Percentiles rank a stretch among this genome's conserved stretches.
phyloP scores from a whole-genome alignment of 2,797 vertebrate genomes.

The Pipistrellus nathusii region DNA sequence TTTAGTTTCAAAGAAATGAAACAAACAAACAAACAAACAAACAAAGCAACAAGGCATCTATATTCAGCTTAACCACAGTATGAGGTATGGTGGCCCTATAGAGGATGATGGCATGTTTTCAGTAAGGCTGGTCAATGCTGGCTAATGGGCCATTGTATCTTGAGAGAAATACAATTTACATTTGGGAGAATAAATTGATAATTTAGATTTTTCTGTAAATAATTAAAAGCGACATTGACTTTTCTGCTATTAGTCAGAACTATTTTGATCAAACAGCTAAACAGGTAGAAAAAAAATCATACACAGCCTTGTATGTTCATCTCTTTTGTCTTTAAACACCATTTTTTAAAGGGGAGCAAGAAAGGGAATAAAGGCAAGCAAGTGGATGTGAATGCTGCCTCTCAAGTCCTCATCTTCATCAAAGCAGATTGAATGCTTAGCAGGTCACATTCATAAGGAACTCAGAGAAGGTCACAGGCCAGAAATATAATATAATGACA shows the following conservation, averaged over 20 bases:
- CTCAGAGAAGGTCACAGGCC: slow-evolving; percentile 70
- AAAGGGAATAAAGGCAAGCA: slow-evolving; percentile 79
- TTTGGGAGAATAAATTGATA: neutral
- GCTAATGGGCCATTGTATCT: neutral
- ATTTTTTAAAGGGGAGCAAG: slow-evolving; percentile 74
- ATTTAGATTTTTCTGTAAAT: slow-evolving; percentile 42
- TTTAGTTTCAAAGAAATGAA: slow-evolving; percentile 26
- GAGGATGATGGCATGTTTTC: neutral
- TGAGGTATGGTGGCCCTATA: neutral
- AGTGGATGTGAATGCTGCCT: slow-evolving; percentile 77
- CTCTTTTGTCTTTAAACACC: slow-evolving; percentile 77
- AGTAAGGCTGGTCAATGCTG: neutral
- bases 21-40: neutral
- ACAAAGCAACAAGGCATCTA: neutral
- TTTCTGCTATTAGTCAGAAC: slow-evolving; percentile 7
- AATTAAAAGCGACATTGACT: neutral
- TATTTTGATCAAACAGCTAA: slow-evolving; percentile 34
- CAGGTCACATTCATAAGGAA: slow-evolving; percentile 84
- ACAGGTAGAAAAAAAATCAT: neutral
- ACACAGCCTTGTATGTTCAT: slow-evolving; percentile 75
- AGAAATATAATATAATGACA: slow-evolving; percentile 82
- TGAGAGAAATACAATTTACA: neutral
- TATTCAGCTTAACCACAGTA: neutral
- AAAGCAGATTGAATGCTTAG: slow-evolving; percentile 82
- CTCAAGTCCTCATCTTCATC: slow-evolving; percentile 76